phyloP scores from a whole-genome alignment of 2,113 vertebrate genomes.

The Paracanthobrama guichenoti region DNA sequence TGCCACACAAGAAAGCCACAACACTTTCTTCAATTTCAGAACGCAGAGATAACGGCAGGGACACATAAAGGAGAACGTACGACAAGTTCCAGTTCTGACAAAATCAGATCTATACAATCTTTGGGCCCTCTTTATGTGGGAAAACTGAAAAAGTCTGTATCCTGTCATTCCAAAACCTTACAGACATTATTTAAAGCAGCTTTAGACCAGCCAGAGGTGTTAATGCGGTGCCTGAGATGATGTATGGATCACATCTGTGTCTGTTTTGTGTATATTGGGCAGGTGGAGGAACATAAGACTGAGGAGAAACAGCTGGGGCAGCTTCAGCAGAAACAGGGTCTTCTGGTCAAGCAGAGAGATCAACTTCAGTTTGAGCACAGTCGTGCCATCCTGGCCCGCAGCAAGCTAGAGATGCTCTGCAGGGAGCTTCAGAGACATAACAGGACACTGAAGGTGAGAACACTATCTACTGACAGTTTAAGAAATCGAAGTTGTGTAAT shows the following conservation, averaged over 20 bases:
- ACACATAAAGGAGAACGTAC: neutral
- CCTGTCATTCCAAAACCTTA: neutral
- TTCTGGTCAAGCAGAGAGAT: constrained; percentile 83
- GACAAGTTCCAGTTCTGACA: neutral
- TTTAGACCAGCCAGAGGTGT: constrained; percentile 3
- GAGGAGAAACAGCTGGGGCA: constrained; percentile 80
- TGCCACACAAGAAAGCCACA: constrained; percentile 28
- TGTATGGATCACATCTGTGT: constrained; percentile 20
- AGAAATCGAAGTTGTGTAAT: neutral
- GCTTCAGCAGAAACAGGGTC: constrained; percentile 80
- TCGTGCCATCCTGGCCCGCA: constrained; percentile 81
- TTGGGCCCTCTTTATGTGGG: neutral
- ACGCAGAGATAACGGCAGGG: constrained; percentile 11
- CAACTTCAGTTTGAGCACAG: constrained; percentile 85
- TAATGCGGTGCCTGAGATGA: neutral
- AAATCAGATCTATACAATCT: neutral
- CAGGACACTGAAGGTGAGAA: constrained; percentile 82
- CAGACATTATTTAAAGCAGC: neutral
- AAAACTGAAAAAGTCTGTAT: neutral
- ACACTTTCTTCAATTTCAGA: neutral
- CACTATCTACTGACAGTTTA: constrained; percentile 7
- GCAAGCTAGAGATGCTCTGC: constrained; percentile 89
- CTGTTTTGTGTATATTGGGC: constrained; percentile 14
- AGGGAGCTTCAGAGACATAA: constrained; percentile 89
- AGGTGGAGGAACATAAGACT: constrained; percentile 79